Evolutionary conservation across 2,113 vertebrate species (phyloP).

Genomic region (Cavia aperea): DNA sequence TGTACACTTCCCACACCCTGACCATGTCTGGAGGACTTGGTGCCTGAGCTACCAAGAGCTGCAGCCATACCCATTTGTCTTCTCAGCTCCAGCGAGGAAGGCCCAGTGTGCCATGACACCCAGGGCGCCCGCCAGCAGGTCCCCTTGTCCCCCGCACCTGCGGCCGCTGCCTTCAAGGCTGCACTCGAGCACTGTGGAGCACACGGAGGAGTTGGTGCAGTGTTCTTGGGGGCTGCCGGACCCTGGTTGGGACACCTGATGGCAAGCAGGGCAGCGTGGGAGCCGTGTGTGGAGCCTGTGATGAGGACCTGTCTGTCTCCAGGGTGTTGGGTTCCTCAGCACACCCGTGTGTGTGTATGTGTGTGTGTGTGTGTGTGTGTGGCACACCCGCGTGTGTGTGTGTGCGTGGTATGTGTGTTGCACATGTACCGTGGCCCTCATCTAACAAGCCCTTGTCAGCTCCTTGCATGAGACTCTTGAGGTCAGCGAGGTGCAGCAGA

Average conservation of each 20-base stretch:
- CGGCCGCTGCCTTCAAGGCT: constrained; percentile 88
- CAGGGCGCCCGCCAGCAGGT: constrained; percentile 91
- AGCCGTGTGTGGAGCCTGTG: neutral
- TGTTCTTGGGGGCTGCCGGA: neutral
- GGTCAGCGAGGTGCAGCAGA: neutral
- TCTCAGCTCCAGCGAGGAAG: constrained; percentile 81
- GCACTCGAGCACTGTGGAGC: constrained; percentile 83
- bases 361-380: too few relatives aligned
- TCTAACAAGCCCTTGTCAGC: neutral
- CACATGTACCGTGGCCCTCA: neutral
- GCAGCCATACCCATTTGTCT: constrained; percentile 80
- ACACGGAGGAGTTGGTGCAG: too few relatives aligned
- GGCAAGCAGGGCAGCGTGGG: too few relatives aligned
- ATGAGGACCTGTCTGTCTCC: neutral
- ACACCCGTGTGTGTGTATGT: too few relatives aligned
- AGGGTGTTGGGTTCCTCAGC: neutral
- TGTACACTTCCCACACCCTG: neutral
- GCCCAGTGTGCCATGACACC: constrained; percentile 95
- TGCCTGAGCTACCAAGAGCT: rapidly evolving
- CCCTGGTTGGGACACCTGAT: neutral
- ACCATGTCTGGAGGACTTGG: neutral
- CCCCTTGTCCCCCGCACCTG: constrained; percentile 94
- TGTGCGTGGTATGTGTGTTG: neutral
- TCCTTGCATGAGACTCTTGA: neutral
- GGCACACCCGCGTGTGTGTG: too few relatives aligned